phyloP scores from a whole-genome alignment of 2,113 vertebrate species.

The Poeciliopsis turrubarensis region DNA sequence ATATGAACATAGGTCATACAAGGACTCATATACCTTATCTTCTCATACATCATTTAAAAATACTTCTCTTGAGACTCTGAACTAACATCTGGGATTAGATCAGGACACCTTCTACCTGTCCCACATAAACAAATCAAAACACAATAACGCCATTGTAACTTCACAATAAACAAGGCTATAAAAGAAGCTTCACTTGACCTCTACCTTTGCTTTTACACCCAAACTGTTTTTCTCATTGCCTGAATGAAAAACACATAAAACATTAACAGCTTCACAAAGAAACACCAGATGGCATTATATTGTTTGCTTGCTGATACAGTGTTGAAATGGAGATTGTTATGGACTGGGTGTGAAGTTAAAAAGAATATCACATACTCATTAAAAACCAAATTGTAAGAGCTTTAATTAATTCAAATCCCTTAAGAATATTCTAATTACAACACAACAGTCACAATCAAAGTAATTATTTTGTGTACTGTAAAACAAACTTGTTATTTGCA shows the following conservation, averaged over 20 bases:
- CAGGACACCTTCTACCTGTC: not conserved
- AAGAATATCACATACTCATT: slow-evolving; percentile 7
- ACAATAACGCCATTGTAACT: not conserved
- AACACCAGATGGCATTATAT: slow-evolving; percentile 12
- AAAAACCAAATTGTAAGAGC: slow-evolving; percentile 11
- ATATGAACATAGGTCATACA: too few relatives aligned
- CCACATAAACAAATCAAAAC: not conserved
- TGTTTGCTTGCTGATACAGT: slow-evolving; percentile 12
- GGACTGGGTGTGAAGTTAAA: not conserved
- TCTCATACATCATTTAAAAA: too few relatives aligned
- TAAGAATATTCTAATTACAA: slow-evolving; percentile 27
- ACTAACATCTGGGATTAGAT: not conserved
- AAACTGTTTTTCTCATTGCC: not conserved
- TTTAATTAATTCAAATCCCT: slow-evolving; percentile 29
- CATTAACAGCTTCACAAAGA: not conserved
- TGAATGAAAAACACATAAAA: slow-evolving; percentile 1
- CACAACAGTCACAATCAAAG: slow-evolving; percentile 36
- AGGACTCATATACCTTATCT: too few relatives aligned
- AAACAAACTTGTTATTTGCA: slow-evolving; percentile 11
- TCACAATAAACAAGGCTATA: not conserved
- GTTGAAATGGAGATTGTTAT: slow-evolving; percentile 5
- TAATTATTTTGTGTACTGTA: slow-evolving; percentile 20
- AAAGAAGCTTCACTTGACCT: not conserved
- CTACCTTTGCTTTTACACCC: not conserved
- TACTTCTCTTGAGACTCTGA: not conserved